Percentiles rank a stretch among this genome's conserved stretches.
Conservation (phyloP, 2,888 invertebrate genomes). For the Physocephala rufipes region DNA sequence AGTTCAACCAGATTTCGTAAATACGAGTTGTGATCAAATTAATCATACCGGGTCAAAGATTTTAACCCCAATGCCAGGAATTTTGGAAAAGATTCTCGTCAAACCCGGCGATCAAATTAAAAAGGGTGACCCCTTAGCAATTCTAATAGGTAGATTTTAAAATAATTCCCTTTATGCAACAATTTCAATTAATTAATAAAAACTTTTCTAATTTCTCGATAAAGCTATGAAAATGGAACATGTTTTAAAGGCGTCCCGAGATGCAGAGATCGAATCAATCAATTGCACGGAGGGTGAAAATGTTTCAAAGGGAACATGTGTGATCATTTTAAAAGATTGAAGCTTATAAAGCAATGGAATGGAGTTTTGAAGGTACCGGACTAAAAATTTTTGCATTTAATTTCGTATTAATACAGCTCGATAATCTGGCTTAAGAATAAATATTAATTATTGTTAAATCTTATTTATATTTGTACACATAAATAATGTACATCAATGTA, state of each 20-base stretch:
- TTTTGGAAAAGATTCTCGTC: slow-evolving; percentile 90
- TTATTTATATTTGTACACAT: no score
- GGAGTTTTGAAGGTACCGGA: not conserved
- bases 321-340: slow-evolving; percentile 69
- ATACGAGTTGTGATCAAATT: slow-evolving; percentile 61
- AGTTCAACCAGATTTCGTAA: slow-evolving; percentile 71
- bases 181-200: not conserved
- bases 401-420: not conserved
- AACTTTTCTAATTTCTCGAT: slow-evolving; percentile 14
- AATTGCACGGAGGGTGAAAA: slow-evolving; percentile 80
- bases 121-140: slow-evolving; percentile 88
- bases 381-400: not conserved
- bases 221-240: slow-evolving; percentile 99
- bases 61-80: slow-evolving; percentile 94
- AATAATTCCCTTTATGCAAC: not conserved
- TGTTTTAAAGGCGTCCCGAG: slow-evolving; percentile 83
- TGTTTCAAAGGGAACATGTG: slow-evolving; percentile 78
- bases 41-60: slow-evolving; percentile 69
- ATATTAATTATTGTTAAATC: not conserved
- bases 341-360: slow-evolving; percentile 31
- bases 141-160: slow-evolving; percentile 73
- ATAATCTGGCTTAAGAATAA: no score
- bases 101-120: slow-evolving; percentile 82
- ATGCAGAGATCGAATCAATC: slow-evolving; percentile 80
- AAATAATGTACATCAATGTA: no score